These are phyloP conservation scores for Smutsia temminckii DNA, from an alignment of 2,797 vertebrate species.

Conservation along the genomic window DNA sequence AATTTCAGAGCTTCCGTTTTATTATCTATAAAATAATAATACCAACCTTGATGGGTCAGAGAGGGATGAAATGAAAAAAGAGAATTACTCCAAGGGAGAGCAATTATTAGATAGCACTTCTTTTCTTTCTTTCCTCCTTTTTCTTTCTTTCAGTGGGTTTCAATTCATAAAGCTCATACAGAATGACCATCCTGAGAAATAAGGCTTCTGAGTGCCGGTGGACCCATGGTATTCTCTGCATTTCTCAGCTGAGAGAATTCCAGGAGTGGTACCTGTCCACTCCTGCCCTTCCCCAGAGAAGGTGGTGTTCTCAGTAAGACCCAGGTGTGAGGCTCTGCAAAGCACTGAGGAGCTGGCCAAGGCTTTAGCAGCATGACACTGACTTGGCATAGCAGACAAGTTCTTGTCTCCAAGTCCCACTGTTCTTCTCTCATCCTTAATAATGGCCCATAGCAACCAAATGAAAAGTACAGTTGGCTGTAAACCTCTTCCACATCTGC, in stretches of 20 bases:
- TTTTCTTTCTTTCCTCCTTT: background rate
- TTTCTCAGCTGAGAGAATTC: background rate
- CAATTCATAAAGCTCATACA: background rate
- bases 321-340: too few relatives aligned
- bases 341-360: background rate
- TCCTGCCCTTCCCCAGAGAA: background rate
- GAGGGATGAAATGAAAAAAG: background rate
- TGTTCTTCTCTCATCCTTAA: background rate
- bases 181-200: background rate
- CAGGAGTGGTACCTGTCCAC: background rate
- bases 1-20: background rate
- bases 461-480: background rate
- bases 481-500: background rate
- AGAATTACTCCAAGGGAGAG: background rate
- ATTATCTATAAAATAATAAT: background rate
- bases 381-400: background rate
- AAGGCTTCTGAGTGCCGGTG: background rate
- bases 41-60: background rate
- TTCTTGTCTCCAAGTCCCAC: background rate
- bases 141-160: background rate
- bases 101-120: background rate
- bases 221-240: background rate
- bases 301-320: background rate
- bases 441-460: background rate
- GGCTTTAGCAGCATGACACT: background rate